Conservation (phyloP, 1,140 invertebrate species). For the Aphis gossypii region DNA sequence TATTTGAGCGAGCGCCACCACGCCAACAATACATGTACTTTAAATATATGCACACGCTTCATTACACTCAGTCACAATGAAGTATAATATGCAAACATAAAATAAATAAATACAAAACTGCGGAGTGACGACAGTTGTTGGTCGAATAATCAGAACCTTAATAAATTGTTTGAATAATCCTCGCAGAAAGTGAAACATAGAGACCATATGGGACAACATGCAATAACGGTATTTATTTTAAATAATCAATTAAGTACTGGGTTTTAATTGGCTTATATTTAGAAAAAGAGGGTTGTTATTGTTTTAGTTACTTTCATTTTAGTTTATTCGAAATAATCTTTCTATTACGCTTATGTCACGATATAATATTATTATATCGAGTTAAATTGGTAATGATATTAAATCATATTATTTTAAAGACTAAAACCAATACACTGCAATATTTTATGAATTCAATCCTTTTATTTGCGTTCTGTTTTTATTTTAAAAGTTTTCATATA, state of each 20-base stretch:
- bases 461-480: background rate
- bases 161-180: background rate
- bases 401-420: background rate
- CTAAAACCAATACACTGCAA: background rate
- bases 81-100: background rate
- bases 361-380: background rate
- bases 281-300: background rate
- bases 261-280: background rate
- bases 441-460: background rate
- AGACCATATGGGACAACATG: background rate
- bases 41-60: background rate
- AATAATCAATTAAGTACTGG: background rate
- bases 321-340: background rate
- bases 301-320: background rate
- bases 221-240: background rate
- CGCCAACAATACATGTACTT: accelerated
- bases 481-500: background rate
- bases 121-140: too few relatives aligned
- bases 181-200: background rate
- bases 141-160: background rate
- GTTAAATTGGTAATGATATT: background rate
- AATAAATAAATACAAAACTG: background rate
- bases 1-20: accelerated
- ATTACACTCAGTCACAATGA: background rate
- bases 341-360: background rate